Base-by-base conservation (phyloP, 1,140 invertebrate genomes). In the Drosophila sucinea region DNA sequence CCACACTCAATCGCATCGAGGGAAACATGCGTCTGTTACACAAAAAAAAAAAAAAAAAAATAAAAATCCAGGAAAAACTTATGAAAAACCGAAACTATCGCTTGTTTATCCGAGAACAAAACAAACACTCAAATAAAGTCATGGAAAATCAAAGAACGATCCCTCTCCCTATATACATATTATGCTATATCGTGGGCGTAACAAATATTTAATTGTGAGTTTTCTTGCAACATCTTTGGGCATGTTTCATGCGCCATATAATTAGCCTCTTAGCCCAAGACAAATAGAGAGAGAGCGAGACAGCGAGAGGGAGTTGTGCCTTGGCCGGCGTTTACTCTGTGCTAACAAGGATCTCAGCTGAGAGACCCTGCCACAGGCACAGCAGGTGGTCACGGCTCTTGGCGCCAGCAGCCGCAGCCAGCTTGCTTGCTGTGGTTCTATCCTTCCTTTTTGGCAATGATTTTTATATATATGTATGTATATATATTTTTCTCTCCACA, bases 11-110 rank as follows among this genome's bases (percentile, higher is more conserved):
- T 67, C 96, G 94, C 25, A 97, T 91, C 0, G 95, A 94, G 1
- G 97, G 97, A 85, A 97, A 98, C 96, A 98, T 97, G 11, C 96
- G 95, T 89, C 98, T 99, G 94, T 3, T 7, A 6, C 1, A 4
- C 5, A 33, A 11, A 60, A 61, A 32, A 1, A 17, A 56, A 30
- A 73, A 54, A 40, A 77, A 51, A 3, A 0, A 10, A 25, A 66
- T 35, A 57, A 54, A 77, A 77, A 70, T 55, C 6, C 63, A 60
- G 29, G 33, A 60, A 60, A 60, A 60, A n/a, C 29, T 58, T 2
- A 35, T 8, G 33, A 35, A 8, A 17, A 17, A 17, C 17, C 17
- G 17, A 17, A 35, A 35, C 33, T 11, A 38, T 58, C 55, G 54
- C 33, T 60, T 77, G 73, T 77, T 77, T 77, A 70, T 35, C 67